phyloP scores from a whole-genome alignment of 2,797 vertebrate genomes.

The Stomatorhinus walkeri region DNA sequence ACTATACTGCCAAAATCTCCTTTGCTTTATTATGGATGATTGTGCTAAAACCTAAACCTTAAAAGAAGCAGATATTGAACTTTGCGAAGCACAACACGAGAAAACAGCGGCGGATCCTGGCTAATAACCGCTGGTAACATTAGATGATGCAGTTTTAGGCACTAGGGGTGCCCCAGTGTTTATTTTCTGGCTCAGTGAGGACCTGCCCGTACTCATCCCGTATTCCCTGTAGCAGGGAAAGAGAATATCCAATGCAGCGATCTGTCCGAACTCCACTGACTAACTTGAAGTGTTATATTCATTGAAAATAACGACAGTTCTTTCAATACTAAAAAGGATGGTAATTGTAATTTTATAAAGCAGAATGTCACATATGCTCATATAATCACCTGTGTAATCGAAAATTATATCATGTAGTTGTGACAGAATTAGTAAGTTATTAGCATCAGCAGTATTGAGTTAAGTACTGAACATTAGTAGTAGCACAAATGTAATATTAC shows the following conservation, averaged over 20 bases:
- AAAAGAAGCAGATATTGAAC: neutral
- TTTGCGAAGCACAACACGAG: neutral
- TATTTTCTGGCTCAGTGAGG: neutral
- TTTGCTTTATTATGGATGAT: neutral
- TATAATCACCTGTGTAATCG: neutral
- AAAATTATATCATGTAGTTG: neutral
- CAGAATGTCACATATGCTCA: neutral
- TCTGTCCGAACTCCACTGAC: neutral
- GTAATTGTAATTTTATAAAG: neutral
- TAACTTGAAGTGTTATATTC: neutral
- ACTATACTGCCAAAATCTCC: neutral
- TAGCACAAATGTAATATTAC: neutral
- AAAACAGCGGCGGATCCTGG: neutral
- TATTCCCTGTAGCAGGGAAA: neutral
- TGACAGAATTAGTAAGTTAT: neutral
- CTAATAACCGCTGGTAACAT: neutral
- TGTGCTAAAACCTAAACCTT: neutral
- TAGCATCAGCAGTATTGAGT: neutral
- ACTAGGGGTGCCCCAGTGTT: neutral
- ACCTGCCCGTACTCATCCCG: neutral
- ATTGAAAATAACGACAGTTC: neutral
- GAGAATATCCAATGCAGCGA: neutral
- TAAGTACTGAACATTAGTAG: neutral
- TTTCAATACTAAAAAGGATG: neutral
- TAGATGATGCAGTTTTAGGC: neutral